Evolutionary conservation across 2,113 vertebrate species (phyloP), one percentile per base, ranked within the genome.

Genomic region (Vulpes vulpes): DNA sequence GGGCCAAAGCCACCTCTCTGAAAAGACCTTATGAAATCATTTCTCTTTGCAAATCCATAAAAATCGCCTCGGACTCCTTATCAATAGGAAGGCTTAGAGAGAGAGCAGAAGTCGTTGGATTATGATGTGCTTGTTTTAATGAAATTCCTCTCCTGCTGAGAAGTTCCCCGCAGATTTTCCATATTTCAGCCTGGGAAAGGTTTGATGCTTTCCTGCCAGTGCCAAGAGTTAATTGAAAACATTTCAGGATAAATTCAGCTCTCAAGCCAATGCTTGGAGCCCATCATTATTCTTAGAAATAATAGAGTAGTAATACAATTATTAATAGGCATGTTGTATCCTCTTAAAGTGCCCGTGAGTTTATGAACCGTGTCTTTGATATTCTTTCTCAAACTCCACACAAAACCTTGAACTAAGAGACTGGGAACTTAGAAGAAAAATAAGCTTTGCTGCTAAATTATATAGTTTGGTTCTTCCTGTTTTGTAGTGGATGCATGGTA

Each of bases 221-320:
- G 99, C 99, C 99, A 99, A 99, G 98, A 99, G 98, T 99, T 99
- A 99, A 99, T 99, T 99, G 99, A 99, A 99, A 99, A 99, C 99
- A 99, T 99, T 99, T 99, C 99, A 98, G 98, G 98, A 98, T 98
- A 99, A 99, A 99, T 99, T 99, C 98, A 97, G 98, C 98, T 99
- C 97, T 97, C 98, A 98, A 99, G 98, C 98, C 98, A 98, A 97
- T 0, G 94, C 98, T 98, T 98, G 98, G 98, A 99, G 98, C 98
- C 98, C 98, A 99, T 99, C 99, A 99, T 99, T 99, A 99, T 99
- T 98, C 98, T 98, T 98, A 98, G 98, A 98, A 99, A 99, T 99
- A 99, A 99, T 99, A 99, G 99, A 99, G 97, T 98, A 99, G 98
- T 98, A 99, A 99, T 99, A 99, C 99, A 99, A 99, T 99, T 99